Evolutionary conservation across 2,113 vertebrate species (phyloP).

Genomic region (Rhineura floridana): DNA sequence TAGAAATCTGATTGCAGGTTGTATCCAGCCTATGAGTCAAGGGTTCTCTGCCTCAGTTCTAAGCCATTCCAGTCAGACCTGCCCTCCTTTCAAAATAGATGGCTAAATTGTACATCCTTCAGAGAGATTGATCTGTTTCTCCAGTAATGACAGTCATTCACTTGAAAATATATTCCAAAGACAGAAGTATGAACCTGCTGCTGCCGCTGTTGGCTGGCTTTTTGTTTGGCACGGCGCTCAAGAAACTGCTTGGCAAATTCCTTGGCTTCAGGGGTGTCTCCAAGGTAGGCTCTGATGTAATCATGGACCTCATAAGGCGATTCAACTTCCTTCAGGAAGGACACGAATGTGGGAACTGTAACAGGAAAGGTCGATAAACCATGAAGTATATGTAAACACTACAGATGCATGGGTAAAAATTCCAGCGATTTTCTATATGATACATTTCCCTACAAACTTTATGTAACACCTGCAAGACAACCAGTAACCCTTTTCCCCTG

Average conservation of each 20-base stretch:
- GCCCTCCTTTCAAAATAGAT: not conserved
- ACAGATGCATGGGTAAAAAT: not conserved
- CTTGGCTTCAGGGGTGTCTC: conserved; percentile 96
- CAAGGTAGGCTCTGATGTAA: conserved; percentile 95
- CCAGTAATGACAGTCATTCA: fast-evolving
- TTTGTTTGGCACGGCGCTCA: conserved; percentile 99
- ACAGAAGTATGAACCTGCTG: conserved; percentile 70
- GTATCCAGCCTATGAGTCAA: not conserved
- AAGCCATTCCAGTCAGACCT: not conserved
- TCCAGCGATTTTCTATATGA: not conserved
- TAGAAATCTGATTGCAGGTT: not conserved
- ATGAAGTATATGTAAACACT: not conserved
- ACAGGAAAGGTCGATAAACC: conserved; percentile 45
- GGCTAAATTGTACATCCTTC: not conserved
- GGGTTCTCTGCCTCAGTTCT: not conserved
- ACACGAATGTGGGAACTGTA: conserved; percentile 97
- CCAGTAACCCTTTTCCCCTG: not conserved
- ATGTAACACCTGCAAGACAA: not conserved
- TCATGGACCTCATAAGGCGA: conserved; percentile 98
- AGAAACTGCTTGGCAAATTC: conserved; percentile 99
- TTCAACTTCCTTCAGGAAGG: conserved; percentile 98
- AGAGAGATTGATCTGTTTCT: not conserved
- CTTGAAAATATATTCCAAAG: not conserved
- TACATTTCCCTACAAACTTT: not conserved
- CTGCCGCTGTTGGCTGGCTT: conserved; percentile 87